Conservation (phyloP, 1,140 invertebrate species). For the Phymastichus coffea region DNA sequence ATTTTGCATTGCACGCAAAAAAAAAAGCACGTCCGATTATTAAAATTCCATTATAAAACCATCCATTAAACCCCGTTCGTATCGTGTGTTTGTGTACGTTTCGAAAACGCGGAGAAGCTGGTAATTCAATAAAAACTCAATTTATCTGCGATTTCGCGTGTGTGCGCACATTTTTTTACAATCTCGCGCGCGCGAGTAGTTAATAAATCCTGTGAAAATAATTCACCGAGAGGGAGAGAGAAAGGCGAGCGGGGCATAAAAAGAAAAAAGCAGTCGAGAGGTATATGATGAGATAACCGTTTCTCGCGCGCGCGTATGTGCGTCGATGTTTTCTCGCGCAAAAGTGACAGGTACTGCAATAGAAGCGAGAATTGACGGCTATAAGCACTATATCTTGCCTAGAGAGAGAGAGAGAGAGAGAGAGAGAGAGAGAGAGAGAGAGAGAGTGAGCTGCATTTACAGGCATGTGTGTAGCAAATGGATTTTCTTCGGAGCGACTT, state of each 20-base stretch:
- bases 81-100: no score
- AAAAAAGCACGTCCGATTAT: slow-evolving; percentile 2
- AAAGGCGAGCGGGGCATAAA: not conserved
- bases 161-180: not conserved
- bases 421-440: slow-evolving; percentile 22
- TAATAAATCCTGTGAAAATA: slow-evolving; percentile 11
- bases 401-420: slow-evolving; percentile 35
- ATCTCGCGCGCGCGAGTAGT: not conserved
- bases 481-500: no score
- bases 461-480: no score
- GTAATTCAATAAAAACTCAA: not conserved
- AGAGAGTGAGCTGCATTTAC: slow-evolving; percentile 29
- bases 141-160: no score
- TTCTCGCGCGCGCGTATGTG: no score
- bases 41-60: not conserved
- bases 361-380: no score
- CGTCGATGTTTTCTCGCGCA: no score
- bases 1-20: not conserved
- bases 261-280: not conserved
- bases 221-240: not conserved
- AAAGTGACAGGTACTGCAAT: no score
- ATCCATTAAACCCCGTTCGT: no score
- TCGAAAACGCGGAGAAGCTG: no score
- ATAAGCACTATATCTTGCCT: no score
- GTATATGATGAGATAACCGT: no score